phyloP scores from a whole-genome alignment of 2,888 invertebrate genomes.

The Anorthoa munda region DNA sequence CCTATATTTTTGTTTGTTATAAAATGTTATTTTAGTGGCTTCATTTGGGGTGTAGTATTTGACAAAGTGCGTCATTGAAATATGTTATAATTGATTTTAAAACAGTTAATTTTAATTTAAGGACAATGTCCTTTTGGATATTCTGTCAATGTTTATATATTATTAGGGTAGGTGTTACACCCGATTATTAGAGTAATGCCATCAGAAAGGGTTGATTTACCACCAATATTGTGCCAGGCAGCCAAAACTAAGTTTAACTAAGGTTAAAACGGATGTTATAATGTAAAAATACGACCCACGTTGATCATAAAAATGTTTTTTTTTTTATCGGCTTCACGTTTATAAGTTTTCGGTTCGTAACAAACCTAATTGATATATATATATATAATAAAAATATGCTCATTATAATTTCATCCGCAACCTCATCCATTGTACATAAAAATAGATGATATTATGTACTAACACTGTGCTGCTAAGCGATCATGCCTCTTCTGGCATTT shows the following conservation, averaged over 20 bases:
- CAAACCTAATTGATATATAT: not conserved
- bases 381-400: not conserved
- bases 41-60: not conserved
- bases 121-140: too few relatives aligned
- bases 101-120: not conserved
- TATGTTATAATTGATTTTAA: not conserved
- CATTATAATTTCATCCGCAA: slow-evolving; percentile 3
- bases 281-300: too few relatives aligned
- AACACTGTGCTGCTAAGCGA: not conserved
- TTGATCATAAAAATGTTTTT: not conserved
- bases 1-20: not conserved
- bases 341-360: not conserved
- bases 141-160: too few relatives aligned
- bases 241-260: too few relatives aligned
- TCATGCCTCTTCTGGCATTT: too few relatives aligned
- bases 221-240: too few relatives aligned
- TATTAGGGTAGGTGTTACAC: too few relatives aligned
- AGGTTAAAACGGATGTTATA: too few relatives aligned
- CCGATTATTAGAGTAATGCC: too few relatives aligned
- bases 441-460: not conserved
- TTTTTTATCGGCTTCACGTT: too few relatives aligned
- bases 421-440: slow-evolving; percentile 13
- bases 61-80: not conserved
- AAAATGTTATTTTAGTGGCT: not conserved
- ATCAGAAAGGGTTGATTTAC: too few relatives aligned